Conservation (phyloP, 2,113 vertebrate species). For the Catharus fuscescens region DNA sequence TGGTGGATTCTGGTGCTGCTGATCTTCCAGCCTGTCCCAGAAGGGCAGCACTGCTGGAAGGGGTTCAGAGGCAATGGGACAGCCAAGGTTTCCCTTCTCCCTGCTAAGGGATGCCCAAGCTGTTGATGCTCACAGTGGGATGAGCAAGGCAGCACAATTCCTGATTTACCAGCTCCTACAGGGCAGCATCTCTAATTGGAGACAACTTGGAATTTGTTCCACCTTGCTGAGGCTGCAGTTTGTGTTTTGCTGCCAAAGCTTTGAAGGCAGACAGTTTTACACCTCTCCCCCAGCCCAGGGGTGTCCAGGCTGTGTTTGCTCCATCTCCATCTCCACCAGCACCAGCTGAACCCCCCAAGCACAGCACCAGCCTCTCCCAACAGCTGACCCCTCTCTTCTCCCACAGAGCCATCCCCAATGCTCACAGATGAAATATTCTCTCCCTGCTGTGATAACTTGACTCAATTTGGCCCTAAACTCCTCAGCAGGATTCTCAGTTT, state of each 20-base stretch:
- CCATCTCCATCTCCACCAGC: background rate
- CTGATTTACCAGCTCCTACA: background rate
- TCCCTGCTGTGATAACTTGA: conserved; percentile 2
- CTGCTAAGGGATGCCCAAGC: background rate
- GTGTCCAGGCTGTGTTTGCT: background rate
- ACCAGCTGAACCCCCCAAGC: background rate
- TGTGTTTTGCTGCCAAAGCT: background rate
- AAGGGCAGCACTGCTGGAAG: background rate
- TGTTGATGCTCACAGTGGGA: rapidly evolving
- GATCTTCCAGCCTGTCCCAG: background rate
- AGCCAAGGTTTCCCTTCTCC: background rate
- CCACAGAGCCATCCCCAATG: background rate
- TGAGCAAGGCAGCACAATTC: rapidly evolving
- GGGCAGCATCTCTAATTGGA: background rate
- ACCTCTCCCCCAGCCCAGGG: rapidly evolving
- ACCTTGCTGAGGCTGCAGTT: background rate
- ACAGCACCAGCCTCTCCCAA: background rate
- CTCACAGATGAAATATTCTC: background rate
- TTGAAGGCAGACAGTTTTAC: background rate
- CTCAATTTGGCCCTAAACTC: background rate
- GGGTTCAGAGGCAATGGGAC: background rate
- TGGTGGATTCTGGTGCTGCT: background rate
- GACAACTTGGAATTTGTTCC: background rate
- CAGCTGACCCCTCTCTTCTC: background rate
- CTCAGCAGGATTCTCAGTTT: background rate